phyloP scores from a whole-genome alignment of 2,113 vertebrate species.

The Meleagris gallopavo region DNA sequence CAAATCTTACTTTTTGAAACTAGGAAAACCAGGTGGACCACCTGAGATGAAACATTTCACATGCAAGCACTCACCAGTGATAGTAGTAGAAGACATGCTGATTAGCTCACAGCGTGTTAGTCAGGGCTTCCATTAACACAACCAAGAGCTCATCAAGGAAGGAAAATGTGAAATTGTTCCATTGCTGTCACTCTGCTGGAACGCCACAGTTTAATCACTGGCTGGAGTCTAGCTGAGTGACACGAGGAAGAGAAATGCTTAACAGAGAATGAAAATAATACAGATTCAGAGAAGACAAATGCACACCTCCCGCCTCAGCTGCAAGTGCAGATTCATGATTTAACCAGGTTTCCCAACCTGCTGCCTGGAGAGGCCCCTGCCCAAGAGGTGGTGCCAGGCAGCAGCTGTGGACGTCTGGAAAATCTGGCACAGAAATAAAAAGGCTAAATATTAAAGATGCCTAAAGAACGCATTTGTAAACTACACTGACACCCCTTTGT shows the following conservation, averaged over 20 bases:
- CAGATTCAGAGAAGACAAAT: constrained; percentile 34
- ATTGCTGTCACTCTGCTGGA: constrained; percentile 44
- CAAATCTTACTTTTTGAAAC: constrained; percentile 12
- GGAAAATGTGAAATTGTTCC: constrained; percentile 65
- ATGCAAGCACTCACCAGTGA: constrained; percentile 11
- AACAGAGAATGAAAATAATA: constrained; percentile 48
- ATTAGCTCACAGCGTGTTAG: constrained; percentile 48
- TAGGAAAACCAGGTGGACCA: constrained; percentile 46
- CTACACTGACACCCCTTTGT: background rate
- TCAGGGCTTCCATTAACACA: constrained; percentile 65
- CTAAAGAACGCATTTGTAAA: background rate
- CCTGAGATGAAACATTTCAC: background rate
- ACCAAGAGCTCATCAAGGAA: constrained; percentile 42
- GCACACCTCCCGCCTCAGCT: background rate
- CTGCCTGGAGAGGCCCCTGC: constrained; percentile 18
- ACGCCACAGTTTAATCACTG: constrained; percentile 49
- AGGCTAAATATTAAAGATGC: background rate
- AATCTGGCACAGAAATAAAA: constrained; percentile 12
- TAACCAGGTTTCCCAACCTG: constrained; percentile 44
- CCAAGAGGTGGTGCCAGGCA: constrained; percentile 11
- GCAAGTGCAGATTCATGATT: background rate
- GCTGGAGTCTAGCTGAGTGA: constrained; percentile 30
- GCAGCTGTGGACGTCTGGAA: background rate
- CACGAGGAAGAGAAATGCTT: constrained; percentile 54
- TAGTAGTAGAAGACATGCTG: constrained; percentile 42